Percentiles rank a stretch among this genome's conserved stretches.
Conservation (phyloP, 2,888 invertebrate species). For the Phania funesta region DNA sequence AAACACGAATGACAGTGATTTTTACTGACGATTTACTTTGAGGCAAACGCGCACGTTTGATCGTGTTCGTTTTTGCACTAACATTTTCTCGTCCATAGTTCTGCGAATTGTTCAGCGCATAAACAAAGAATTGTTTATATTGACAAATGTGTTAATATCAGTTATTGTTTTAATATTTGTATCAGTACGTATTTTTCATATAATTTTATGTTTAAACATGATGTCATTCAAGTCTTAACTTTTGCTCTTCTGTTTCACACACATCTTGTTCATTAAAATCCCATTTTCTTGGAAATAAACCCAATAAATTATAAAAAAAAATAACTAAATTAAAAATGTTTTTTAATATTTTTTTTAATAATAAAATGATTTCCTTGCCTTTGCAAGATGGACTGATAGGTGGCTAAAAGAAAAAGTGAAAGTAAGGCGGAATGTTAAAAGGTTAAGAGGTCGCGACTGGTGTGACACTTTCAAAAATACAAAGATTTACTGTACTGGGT, state of each 20-base stretch:
- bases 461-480: too few species aligned
- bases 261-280: neutral
- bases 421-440: too few species aligned
- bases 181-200: neutral
- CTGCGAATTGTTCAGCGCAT: neutral
- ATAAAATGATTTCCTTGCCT: too few species aligned
- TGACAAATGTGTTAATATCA: constrained; percentile 28
- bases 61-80: constrained; percentile 14
- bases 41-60: neutral
- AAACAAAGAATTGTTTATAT: constrained; percentile 31
- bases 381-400: too few species aligned
- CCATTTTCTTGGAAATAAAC: constrained; percentile 16
- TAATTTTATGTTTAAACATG: constrained; percentile 47
- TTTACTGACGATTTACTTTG: neutral
- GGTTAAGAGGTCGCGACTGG: too few species aligned
- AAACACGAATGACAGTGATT: neutral
- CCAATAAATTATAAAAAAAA: too few species aligned
- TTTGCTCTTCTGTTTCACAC: neutral
- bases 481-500: too few species aligned
- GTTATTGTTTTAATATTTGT: constrained; percentile 9
- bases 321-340: too few species aligned
- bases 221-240: constrained; percentile 31
- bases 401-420: too few species aligned
- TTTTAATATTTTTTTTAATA: too few species aligned
- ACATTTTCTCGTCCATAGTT: constrained; percentile 13